Base-by-base conservation (phyloP, 2,888 invertebrate genomes). In the Rhabditoides inermis region DNA sequence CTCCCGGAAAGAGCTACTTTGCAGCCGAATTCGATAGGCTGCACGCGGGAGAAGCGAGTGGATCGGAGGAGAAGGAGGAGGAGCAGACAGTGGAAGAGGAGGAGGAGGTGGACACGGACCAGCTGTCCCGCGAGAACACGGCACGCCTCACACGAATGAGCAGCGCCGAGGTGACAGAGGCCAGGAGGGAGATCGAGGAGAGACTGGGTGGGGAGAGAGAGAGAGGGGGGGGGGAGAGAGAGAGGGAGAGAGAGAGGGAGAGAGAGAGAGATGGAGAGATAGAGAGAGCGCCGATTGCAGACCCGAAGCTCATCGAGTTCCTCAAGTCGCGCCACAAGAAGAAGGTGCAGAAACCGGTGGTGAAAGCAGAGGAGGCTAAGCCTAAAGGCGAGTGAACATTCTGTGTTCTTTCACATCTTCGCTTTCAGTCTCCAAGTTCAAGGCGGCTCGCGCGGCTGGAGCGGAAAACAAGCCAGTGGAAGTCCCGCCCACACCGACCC, bases 21-120 rank as follows among this genome's bases (percentile, higher is more conserved):
- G 68, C 72, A 4, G 44, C 58, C 12, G 70, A 68, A 45, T 73
- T 69, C 49, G 68, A 69, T 45, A 54, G 63, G 25, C 49, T 68
- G 49, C 57, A 65, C 23, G 67, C 22, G 35, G 26, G 39, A 41
- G 44, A 49, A 40, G n/a, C 6, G 41, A n/a, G 6, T 53, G 22
- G 25, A 42, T 5, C 4, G 32, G 58, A 59, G 32, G 45, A 51
- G 12, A 15, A 23, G 15, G 53, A 25, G 4, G 30, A 45, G n/a
- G 45, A 45, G 20, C 46, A 44, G 12, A 45, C 46, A 25, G 12
- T n/a, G 12, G 51, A 55, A 28, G 52, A 47, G 10, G 32, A 49
- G 1, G 47, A 40, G 23, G 28, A 26, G 36, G 26, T 40, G 18
- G 45, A 45, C 22, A 47, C 37, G 36, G 32, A 49, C 22, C 49